Conservation (phyloP, 2,797 vertebrate species). For the Myioborus melanocephalus region DNA sequence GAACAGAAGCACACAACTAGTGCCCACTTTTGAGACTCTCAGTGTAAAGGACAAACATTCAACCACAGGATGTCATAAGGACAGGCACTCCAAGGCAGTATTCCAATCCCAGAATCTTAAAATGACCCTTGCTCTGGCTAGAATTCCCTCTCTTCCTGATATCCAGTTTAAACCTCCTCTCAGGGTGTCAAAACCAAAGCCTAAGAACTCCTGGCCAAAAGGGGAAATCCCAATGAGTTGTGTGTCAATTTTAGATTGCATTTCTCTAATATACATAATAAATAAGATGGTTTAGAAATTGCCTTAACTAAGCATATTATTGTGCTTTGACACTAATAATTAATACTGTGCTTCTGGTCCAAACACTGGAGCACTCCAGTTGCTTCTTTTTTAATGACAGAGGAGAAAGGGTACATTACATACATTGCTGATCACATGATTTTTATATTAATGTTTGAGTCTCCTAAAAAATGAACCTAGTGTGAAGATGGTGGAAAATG, state of each 20-base stretch:
- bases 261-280: not conserved
- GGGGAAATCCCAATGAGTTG: not conserved
- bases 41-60: not conserved
- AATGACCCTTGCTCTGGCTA: not conserved
- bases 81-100: not conserved
- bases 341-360: not conserved
- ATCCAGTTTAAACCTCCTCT: not conserved
- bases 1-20: not conserved
- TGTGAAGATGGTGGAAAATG: not conserved
- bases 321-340: not conserved
- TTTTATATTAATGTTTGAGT: not conserved
- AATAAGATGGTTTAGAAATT: not conserved
- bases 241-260: not conserved
- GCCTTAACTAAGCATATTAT: not conserved
- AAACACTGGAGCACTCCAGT: not conserved
- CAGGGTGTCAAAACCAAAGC: not conserved
- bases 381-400: not conserved
- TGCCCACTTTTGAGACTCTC: not conserved
- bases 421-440: not conserved
- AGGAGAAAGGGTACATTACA: not conserved
- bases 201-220: not conserved
- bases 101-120: not conserved
- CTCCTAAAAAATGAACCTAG: not conserved
- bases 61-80: not conserved
- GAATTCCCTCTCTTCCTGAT: not conserved